Base-by-base conservation (phyloP, 2,113 vertebrate species). In the Leptobrachium ailaonicum region DNA sequence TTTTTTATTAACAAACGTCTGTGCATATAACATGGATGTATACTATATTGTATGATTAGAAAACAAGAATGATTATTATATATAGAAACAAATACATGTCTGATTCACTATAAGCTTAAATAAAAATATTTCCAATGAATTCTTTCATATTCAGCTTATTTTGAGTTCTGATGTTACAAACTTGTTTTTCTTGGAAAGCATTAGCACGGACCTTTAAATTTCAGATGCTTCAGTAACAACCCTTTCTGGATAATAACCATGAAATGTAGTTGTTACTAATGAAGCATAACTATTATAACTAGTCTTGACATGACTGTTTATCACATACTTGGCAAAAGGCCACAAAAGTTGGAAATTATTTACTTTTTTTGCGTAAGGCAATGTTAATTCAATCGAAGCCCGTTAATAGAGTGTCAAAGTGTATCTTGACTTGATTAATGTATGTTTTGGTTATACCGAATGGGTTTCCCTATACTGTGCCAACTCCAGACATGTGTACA, bases 401-500 rank as follows among this genome's bases (percentile, higher is more conserved):
- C 78, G 74, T 80, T 74, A 73, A 67, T 73, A 2, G 50, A 41
- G 40, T 74, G 78, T 80, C 78, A 73, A 67, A 58, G 63, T 47
- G 43, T 74, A 66, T 42, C 50, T 80, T 53, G 54, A 20, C 53
- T 41, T 73, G 71, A 80, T 68, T 58, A 73, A 73, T 80, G 56
- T 73, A 11, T 73, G 78, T 80, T 80, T 80, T 80, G 70, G 41
- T 80, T 80, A 73, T n/a, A 45, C 41, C 73, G n/a, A 73, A 66
- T 62, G 40, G n/a, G 2, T 45, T 79, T 73, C 47, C 56, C 66
- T 66, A 56, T 79, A 79, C 66, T 62, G 66, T 12, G 62, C 62
- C 69, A 79, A 54, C 12, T 69, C 41, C 42, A 13, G 67, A 6
- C 42, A 40, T 32, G 9, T 40, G 62, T 64, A 8, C 62, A 3